Conservation (phyloP, 2,888 invertebrate species). For the Phyllotreta striolata region DNA sequence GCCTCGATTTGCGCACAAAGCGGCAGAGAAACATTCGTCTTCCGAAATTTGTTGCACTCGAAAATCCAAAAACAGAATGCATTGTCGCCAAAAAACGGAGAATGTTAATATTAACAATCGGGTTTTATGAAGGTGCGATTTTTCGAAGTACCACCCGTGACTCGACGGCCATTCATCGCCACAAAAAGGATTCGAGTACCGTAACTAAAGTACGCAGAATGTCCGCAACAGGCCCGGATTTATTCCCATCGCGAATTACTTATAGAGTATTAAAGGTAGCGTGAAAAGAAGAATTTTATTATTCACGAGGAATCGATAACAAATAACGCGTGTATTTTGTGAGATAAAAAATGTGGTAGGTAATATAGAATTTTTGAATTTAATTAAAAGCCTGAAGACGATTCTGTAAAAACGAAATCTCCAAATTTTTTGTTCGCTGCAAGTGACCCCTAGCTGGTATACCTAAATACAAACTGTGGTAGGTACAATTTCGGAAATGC, state of each 20-base stretch:
- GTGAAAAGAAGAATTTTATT: too few species aligned
- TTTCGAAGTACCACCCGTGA: conserved; percentile 45
- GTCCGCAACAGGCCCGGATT: conserved; percentile 35
- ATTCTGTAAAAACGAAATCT: conserved; percentile 1
- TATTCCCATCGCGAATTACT: not conserved
- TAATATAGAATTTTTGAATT: too few species aligned
- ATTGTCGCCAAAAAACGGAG: conserved; percentile 3
- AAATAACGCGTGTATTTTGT: too few species aligned
- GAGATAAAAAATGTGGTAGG: too few species aligned
- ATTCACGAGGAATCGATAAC: too few species aligned
- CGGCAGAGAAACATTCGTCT: conserved; percentile 54
- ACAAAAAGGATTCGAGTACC: conserved; percentile 44
- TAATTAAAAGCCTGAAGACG: not conserved
- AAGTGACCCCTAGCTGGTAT: conserved; percentile 41
- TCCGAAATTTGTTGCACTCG: conserved; percentile 57
- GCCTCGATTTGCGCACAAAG: conserved; percentile 43
- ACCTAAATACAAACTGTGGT: conserved; percentile 48
- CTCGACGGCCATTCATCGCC: conserved; percentile 46
- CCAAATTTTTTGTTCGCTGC: conserved; percentile 18
- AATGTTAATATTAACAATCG: conserved; percentile 9
- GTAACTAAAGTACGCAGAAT: conserved; percentile 45
- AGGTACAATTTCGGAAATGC: conserved; percentile 51
- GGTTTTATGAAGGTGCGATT: conserved; percentile 42
- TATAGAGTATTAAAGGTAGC: not conserved
- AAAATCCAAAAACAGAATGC: conserved; percentile 46